Base-by-base conservation (phyloP, 2,797 vertebrate species). In the Ambastaia sidthimunki region DNA sequence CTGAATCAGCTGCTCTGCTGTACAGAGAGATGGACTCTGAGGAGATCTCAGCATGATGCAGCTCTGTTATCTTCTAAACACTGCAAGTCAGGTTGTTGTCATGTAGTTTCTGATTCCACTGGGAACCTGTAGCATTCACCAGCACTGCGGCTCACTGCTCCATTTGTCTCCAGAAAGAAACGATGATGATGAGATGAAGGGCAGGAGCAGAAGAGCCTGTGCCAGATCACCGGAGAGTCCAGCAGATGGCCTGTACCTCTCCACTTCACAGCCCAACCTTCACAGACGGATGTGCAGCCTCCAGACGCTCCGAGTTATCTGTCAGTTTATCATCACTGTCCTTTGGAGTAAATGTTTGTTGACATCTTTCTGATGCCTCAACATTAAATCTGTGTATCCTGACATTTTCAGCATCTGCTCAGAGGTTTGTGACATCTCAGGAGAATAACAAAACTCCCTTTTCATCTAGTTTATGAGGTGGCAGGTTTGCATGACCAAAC, bases 151-250 rank as follows among this genome's bases (percentile, higher is more conserved):
- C 60, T 18, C 50, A 44, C n/a, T 23, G 65, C 59, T 68, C 63
- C 34, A 28, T 31, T 13, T 70, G 73, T 54, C 75, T 80, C 74
- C 78, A 78, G 48, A 74, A 85, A 85, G 77, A 85, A 76, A 79
- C 68, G 10, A 66, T 82, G 37, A 77, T 66, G 55, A 60, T n/a
- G n/a, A n/a, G 69, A 78, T 19, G 19, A 31, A 44, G 23, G 78
- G 25, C 47, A 65, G 34, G 50, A 73, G 50, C 41, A 71, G 71
- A 48, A n/a, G 23, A 47, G 21, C 41, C 25, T 10, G 23, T 50
- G 54, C 54, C 66, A 37, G 67, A 62, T 57, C 19, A 0, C 12
- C 41, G 31, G 54, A 28, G 52, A 69, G 44, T 41, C 7, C 44
- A 59, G 21, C 4, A 48, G 55, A 78, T 21, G 57, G 18, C 47